Percentiles rank a stretch among this genome's conserved stretches.
These are phyloP conservation scores for Drosophila sechellia DNA, from an alignment of 1,140 invertebrate species.

Conservation along the genomic window DNA sequence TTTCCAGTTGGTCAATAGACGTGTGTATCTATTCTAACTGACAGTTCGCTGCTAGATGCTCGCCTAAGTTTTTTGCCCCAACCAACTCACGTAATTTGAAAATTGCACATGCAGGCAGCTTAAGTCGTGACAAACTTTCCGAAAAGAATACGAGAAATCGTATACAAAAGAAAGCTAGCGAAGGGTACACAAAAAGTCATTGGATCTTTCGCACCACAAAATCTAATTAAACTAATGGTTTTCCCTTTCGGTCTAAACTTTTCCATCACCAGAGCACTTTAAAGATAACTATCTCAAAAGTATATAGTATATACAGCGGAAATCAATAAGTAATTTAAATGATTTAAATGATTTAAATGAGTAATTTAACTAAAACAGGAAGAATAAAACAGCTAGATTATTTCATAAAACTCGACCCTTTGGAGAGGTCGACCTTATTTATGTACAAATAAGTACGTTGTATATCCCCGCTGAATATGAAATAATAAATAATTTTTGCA, in stretches of 20 bases:
- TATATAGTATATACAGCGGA: no score
- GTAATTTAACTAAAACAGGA: no score
- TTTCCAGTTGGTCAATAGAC: not conserved
- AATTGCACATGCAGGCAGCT: slow-evolving; percentile 37
- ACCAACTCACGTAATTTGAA: slow-evolving; percentile 41
- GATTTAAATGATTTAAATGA: no score
- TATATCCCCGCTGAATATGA: slow-evolving; percentile 23
- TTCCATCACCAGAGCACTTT: not conserved
- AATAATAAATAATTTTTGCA: slow-evolving; percentile 44
- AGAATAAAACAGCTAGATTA: not conserved
- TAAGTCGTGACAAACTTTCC: slow-evolving; percentile 37
- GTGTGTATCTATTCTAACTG: not conserved
- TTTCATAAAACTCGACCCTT: not conserved
- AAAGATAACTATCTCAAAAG: not conserved
- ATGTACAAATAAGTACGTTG: not conserved
- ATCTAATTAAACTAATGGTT: slow-evolving; percentile 1
- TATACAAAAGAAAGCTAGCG: slow-evolving; percentile 30
- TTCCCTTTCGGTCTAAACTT: not conserved
- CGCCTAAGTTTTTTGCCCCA: slow-evolving; percentile 7
- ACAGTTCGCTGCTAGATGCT: slow-evolving; percentile 6
- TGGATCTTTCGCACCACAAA: not conserved
- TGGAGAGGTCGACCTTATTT: not conserved
- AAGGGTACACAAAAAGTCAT: slow-evolving; percentile 1
- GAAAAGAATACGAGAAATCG: slow-evolving; percentile 6
- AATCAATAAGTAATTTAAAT: no score